Conservation (phyloP, 2,797 vertebrate species). For the Chaetophractus vellerosus region DNA sequence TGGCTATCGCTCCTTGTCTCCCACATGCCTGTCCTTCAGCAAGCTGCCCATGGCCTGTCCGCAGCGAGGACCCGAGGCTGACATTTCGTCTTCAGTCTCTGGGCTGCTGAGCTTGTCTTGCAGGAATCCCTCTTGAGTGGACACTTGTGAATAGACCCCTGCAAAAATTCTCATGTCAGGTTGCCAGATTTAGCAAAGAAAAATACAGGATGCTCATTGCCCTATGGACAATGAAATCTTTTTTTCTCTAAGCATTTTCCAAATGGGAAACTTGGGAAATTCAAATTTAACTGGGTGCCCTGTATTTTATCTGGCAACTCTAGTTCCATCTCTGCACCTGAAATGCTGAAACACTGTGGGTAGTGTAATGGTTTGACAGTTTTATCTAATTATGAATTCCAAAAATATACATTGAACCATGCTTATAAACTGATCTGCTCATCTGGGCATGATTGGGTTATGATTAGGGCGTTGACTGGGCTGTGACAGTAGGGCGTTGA, state of each 20-base stretch:
- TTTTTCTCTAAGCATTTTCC: background rate
- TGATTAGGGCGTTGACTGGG: no score
- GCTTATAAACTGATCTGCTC: no score
- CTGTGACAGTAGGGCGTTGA: no score
- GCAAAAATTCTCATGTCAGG: background rate
- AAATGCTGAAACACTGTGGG: fast-evolving
- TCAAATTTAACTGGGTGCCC: background rate
- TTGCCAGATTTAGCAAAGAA: background rate
- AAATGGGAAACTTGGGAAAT: background rate
- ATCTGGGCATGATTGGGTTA: no score
- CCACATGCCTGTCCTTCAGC: fast-evolving
- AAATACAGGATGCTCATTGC: background rate
- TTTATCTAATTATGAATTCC: no score
- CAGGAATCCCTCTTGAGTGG: no score
- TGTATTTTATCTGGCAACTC: background rate
- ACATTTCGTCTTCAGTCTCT: background rate
- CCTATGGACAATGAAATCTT: background rate
- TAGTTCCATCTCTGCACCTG: background rate
- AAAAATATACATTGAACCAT: no score
- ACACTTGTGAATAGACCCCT: background rate
- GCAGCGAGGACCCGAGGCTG: background rate
- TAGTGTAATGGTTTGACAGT: no score
- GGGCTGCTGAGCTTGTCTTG: fast-evolving
- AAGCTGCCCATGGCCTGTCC: fast-evolving
- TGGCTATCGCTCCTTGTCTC: background rate